Conservation (phyloP, 2,113 vertebrate species). For the Microcebus murinus region DNA sequence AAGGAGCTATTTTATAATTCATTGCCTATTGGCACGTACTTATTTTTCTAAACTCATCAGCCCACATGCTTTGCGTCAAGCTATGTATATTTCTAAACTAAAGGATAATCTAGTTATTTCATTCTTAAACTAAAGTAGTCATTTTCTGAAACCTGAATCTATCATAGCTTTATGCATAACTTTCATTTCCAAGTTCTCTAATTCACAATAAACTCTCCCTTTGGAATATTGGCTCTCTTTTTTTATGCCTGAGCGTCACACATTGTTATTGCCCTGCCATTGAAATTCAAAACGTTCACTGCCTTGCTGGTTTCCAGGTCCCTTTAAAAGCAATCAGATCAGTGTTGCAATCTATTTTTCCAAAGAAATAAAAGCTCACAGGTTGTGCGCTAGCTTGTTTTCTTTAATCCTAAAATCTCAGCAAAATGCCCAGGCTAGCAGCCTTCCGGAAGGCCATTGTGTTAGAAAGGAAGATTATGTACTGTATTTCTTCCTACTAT, state of each 20-base stretch:
- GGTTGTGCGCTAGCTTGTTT: constrained; percentile 85
- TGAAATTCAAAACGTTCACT: constrained; percentile 82
- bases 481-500: constrained; percentile 76
- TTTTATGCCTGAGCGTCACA: constrained; percentile 81
- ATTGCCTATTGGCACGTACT: not conserved
- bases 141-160: constrained; percentile 60
- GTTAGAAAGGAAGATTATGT: constrained; percentile 79
- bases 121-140: not conserved
- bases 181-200: constrained; percentile 61
- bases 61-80: not conserved
- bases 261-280: constrained; percentile 77
- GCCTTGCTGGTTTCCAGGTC: constrained; percentile 78
- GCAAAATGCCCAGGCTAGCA: constrained; percentile 82
- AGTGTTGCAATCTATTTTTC: constrained; percentile 84
- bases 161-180: constrained; percentile 20
- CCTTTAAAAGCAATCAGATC: constrained; percentile 84
- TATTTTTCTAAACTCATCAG: constrained; percentile 5
- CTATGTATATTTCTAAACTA: not conserved
- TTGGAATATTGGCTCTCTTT: constrained; percentile 80
- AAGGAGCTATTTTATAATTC: not conserved
- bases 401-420: constrained; percentile 84
- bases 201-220: constrained; percentile 57
- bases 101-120: constrained; percentile 7
- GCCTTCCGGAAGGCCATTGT: constrained; percentile 81
- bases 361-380: constrained; percentile 83